Conservation (phyloP, 1,140 invertebrate genomes). For the Heliconius congener region DNA sequence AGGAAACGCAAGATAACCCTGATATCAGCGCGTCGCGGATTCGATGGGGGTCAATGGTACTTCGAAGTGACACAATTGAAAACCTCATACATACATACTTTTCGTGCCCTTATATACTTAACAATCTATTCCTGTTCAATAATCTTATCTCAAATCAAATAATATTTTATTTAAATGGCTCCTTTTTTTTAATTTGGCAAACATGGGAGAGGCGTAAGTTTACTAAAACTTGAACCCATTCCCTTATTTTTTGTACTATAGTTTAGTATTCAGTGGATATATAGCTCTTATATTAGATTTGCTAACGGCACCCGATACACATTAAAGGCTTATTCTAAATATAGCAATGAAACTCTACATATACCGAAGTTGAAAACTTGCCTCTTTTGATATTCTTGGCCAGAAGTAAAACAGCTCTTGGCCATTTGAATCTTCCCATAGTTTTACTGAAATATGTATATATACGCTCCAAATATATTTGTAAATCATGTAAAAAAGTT, state of each 20-base stretch:
- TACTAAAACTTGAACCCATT: not conserved
- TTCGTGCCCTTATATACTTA: not conserved
- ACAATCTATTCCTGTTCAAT: not conserved
- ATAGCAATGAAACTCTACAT: not conserved
- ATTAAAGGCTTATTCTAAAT: not conserved
- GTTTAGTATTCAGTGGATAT: too few species aligned
- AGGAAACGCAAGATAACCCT: conserved; percentile 41
- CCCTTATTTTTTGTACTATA: not conserved
- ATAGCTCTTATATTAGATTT: too few species aligned
- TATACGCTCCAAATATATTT: not conserved
- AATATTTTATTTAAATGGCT: not conserved
- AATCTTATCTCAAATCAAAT: not conserved
- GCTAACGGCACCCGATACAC: not conserved
- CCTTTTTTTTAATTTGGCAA: not conserved
- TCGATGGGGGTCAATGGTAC: conserved; percentile 36
- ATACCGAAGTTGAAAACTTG: conserved; percentile 14
- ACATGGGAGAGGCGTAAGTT: not conserved
- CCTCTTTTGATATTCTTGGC: conserved; percentile 17
- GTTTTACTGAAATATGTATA: not conserved
- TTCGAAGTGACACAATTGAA: conserved; percentile 7
- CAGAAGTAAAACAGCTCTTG: conserved; percentile 2
- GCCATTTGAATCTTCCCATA: not conserved
- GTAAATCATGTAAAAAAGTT: too few species aligned
- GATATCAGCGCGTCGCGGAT: conserved; percentile 34
- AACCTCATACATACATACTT: not conserved